phyloP scores from a whole-genome alignment of 92 coral and sea anemone genomes.

The Pocillopora grandis region DNA sequence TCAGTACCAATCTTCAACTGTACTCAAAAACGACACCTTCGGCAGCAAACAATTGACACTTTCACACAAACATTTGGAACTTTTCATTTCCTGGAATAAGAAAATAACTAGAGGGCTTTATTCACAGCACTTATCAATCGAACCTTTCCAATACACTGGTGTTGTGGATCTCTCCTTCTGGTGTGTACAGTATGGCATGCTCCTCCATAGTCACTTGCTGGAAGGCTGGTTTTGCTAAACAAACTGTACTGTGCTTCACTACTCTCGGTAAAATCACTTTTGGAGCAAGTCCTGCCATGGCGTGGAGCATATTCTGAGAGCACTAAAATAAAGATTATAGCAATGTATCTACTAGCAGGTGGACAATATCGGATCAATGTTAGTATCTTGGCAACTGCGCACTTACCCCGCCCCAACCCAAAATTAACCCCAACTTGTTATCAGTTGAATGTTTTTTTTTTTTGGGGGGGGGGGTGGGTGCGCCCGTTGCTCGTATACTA shows the following conservation, averaged over 20 bases:
- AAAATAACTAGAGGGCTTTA: neutral
- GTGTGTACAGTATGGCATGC: conserved; percentile 75
- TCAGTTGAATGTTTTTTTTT: too few relatives aligned
- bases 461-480: too few relatives aligned
- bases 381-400: too few relatives aligned
- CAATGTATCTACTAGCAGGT: too few relatives aligned
- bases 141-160: conserved; percentile 70
- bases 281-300: conserved; percentile 60
- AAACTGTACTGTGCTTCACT: conserved; percentile 49
- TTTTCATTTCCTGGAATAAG: too few relatives aligned
- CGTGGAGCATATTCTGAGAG: conserved; percentile 65
- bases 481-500: too few relatives aligned
- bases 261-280: conserved; percentile 64
- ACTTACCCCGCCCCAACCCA: too few relatives aligned
- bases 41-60: too few relatives aligned
- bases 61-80: neutral
- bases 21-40: too few relatives aligned
- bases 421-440: too few relatives aligned
- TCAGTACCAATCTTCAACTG: neutral
- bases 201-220: conserved; percentile 79
- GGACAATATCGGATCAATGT: too few relatives aligned
- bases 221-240: conserved; percentile 54
- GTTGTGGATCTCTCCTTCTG: conserved; percentile 80
- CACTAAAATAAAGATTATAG: conserved; percentile 26
- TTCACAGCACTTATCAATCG: neutral